These are phyloP conservation scores for Carassius gibelio DNA, from an alignment of 2,113 vertebrate genomes.

Conservation along the genomic window DNA sequence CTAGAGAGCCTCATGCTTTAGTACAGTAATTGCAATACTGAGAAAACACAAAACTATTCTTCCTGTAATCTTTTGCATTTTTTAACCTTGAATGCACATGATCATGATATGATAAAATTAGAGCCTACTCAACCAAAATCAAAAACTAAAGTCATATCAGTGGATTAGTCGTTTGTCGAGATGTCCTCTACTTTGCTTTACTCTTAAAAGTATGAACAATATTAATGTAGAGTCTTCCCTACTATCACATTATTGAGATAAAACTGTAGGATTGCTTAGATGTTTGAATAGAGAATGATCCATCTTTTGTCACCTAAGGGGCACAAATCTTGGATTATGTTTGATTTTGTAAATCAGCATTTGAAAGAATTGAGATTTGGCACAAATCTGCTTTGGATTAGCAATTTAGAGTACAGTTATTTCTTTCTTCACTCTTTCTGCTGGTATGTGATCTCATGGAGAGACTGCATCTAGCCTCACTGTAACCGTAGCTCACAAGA, in stretches of 20 bases:
- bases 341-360: background rate
- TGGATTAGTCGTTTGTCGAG: slow-evolving; percentile 7
- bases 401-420: slow-evolving; percentile 20
- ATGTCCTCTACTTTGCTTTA: slow-evolving; percentile 31
- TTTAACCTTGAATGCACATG: slow-evolving; percentile 3
- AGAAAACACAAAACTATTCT: too few relatives aligned
- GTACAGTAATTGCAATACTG: slow-evolving; percentile 53
- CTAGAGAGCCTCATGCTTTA: slow-evolving; percentile 66
- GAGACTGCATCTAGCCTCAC: background rate
- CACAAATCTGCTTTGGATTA: slow-evolving; percentile 51
- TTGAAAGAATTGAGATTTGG: slow-evolving; percentile 58
- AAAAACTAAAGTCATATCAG: background rate
- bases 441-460: slow-evolving; percentile 35
- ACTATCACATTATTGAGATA: background rate
- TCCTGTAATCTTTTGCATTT: background rate
- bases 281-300: background rate
- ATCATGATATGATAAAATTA: background rate
- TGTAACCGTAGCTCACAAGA: background rate
- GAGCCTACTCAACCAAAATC: slow-evolving; percentile 16
- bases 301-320: background rate
- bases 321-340: background rate
- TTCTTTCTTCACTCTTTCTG: slow-evolving; percentile 17
- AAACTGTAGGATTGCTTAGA: background rate
- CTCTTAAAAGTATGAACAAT: slow-evolving; percentile 40
- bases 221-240: background rate